A percentile compares a stretch with the other conserved stretches of the same genome.
Evolutionary conservation across 2,888 invertebrate species (phyloP).

Genomic region (Halictus quadricinctus): DNA sequence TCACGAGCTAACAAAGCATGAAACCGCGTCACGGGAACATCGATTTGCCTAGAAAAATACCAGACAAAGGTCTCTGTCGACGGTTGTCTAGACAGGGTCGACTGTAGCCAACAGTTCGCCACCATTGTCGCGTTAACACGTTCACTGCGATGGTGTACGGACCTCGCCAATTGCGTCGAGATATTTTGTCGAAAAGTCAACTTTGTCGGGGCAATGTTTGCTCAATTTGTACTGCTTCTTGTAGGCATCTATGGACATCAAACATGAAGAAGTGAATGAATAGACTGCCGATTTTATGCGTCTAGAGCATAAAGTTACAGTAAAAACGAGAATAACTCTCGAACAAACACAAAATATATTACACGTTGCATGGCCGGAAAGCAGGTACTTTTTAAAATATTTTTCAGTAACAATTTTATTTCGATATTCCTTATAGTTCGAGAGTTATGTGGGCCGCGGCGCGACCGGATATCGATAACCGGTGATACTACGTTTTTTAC

Average conservation of each 20-base stretch:
- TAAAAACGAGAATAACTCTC: too few species aligned
- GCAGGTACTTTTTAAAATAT: background rate
- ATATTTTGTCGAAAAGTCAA: background rate
- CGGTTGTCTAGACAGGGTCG: background rate
- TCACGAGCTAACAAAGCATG: background rate
- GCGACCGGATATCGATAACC: background rate
- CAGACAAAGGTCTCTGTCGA: background rate
- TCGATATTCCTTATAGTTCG: background rate
- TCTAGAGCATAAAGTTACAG: too few species aligned
- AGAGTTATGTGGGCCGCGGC: background rate
- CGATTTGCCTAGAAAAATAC: constrained; percentile 41
- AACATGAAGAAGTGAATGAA: too few species aligned
- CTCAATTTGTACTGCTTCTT: background rate
- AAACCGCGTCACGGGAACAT: constrained; percentile 28
- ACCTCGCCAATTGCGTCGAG: background rate
- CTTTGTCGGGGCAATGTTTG: background rate
- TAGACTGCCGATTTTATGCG: too few species aligned
- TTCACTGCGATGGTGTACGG: background rate
- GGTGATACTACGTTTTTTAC: background rate
- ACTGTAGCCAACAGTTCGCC: background rate
- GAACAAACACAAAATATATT: too few species aligned
- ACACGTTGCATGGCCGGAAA: too few species aligned
- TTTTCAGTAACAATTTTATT: background rate
- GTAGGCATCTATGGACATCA: too few species aligned
- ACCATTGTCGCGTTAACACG: background rate